phyloP scores from a whole-genome alignment of 1,140 invertebrate genomes.

The Diabrotica undecimpunctata region DNA sequence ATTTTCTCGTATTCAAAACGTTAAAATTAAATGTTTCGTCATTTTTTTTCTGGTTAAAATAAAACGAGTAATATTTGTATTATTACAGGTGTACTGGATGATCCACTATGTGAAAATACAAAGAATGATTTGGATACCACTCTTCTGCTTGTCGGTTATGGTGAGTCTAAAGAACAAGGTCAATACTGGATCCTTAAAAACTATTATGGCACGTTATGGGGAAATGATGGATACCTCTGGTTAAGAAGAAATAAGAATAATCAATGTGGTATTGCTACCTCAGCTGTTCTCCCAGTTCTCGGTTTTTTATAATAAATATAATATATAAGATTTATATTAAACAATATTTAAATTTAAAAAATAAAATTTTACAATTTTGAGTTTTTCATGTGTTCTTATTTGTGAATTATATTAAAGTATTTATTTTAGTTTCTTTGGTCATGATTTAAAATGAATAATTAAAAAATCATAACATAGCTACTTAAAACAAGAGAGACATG shows the following conservation, averaged over 20 bases:
- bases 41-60: too few relatives aligned
- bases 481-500: too few relatives aligned
- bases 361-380: too few relatives aligned
- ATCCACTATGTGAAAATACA: slow-evolving; percentile 54
- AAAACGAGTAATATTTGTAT: not conserved
- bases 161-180: slow-evolving; percentile 52
- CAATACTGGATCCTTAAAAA: slow-evolving; percentile 85
- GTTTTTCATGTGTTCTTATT: too few relatives aligned
- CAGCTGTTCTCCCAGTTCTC: slow-evolving; percentile 36
- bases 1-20: not conserved
- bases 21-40: too few relatives aligned
- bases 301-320: too few relatives aligned
- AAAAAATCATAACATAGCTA: too few relatives aligned
- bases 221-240: slow-evolving; percentile 80
- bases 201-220: slow-evolving; percentile 81
- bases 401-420: not conserved
- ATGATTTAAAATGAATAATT: too few relatives aligned
- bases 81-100: not conserved
- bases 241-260: slow-evolving; percentile 84
- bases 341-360: too few relatives aligned
- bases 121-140: slow-evolving; percentile 76
- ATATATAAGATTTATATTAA: too few relatives aligned
- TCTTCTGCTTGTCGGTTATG: slow-evolving; percentile 81
- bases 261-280: slow-evolving; percentile 84
- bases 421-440: not conserved